These are phyloP conservation scores for Macrosoma leucophasiata DNA, from an alignment of 2,888 invertebrate species.

Conservation along the genomic window DNA sequence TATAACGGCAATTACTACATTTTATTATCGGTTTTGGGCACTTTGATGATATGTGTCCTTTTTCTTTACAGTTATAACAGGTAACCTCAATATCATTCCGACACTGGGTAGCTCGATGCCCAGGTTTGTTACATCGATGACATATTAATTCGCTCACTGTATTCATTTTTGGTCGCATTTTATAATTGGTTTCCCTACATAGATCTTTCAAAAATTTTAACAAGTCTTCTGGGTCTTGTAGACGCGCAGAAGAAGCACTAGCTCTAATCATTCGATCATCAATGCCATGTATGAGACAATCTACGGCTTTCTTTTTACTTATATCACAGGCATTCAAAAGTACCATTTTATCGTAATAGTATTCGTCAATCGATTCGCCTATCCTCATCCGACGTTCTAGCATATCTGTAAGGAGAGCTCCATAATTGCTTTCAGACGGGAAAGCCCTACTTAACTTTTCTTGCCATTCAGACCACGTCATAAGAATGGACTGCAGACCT, in stretches of 20 bases:
- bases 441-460: slow-evolving; percentile 4
- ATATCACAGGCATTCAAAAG: slow-evolving; percentile 19
- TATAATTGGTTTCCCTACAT: slow-evolving; percentile 1
- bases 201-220: slow-evolving; percentile 17
- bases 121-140: slow-evolving; percentile 1
- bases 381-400: slow-evolving; percentile 9
- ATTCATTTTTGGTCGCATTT: not conserved
- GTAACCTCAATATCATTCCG: not conserved
- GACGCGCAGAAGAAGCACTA: slow-evolving; percentile 12
- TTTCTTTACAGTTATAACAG: too few species aligned
- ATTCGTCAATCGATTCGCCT: slow-evolving; percentile 15
- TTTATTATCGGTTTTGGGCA: too few species aligned
- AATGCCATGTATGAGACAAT: slow-evolving; percentile 15
- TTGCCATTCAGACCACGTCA: slow-evolving; percentile 8
- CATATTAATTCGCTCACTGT: slow-evolving; percentile 1
- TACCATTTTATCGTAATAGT: slow-evolving; percentile 15
- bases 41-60: too few species aligned
- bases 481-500: slow-evolving; percentile 1
- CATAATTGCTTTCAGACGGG: slow-evolving; percentile 14
- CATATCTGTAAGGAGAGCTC: slow-evolving; percentile 11
- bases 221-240: slow-evolving; percentile 14
- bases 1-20: too few species aligned
- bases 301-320: slow-evolving; percentile 11
- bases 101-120: slow-evolving; percentile 4
- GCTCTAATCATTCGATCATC: slow-evolving; percentile 13